Evolutionary conservation across 2,888 invertebrate species (phyloP), one percentile per base, ranked within the genome.

Genomic region (Oligia latruncula): DNA sequence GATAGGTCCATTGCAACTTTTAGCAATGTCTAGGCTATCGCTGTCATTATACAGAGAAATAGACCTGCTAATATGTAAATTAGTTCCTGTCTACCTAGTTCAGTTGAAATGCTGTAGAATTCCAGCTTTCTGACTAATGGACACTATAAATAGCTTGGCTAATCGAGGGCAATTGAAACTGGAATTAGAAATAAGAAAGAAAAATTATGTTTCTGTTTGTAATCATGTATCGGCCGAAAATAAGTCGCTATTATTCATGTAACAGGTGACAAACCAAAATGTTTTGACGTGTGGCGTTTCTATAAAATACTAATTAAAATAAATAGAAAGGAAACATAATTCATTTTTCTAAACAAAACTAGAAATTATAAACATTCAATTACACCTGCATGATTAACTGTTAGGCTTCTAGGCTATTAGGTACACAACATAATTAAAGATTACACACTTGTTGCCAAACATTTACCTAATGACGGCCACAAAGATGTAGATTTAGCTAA

Each of bases 401-500:
- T 11, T 58, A n/a, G n/a, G 20, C 49, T 49, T 23, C 23, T 58
- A 55, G 55, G 8, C 52, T 67, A 40, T 62, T 55, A 35, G 35
- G 35, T 35, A 43, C 23, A 65, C 4, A 4, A 58, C 67, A 60
- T 77, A 83, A 81, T 81, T 77, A 68, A 58, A 82, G 35, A 66
- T 75, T 75, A 85, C 74, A 62, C 52, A 72, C 60, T 68, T 40
- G n/a, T 79, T 82, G 64, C 73, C 75, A 71, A 78, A 84, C 66
- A 43, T 66, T 64, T 62, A 88, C 43, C 13, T 89, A 91, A 92
- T 90, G 86, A 87, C 84, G 66, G 77, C 81, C 80, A 83, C 84
- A 67, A 90, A 79, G 83, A 87, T 82, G 73, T 76, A 85, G 78
- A 84, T 86, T 90, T 88, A 84, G 80, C 83, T 79, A 90, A 93